Evolutionary conservation across 2,113 vertebrate genomes (phyloP), one percentile per base, ranked within the genome.

Genomic region (Tenebrosternarchus preto): DNA sequence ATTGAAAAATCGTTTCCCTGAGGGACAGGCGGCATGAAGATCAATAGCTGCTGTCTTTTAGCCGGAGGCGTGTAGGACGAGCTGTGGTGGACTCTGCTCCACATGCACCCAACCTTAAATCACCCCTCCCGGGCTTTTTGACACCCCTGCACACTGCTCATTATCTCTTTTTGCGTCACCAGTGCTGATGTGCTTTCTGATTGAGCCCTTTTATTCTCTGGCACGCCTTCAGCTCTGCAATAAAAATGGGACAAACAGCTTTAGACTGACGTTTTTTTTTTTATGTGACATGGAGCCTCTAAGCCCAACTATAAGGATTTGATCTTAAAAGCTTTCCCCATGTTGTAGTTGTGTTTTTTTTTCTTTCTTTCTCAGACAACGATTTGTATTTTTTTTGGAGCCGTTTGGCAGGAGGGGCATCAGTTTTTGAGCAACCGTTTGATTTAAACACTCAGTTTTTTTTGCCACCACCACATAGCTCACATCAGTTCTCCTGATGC

Each of bases 11-110:
- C 57, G 60, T 78, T 50, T 85, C 66, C 76, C 55, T 24, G 46
- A 50, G 31, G 75, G 84, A 77, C 56, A 74, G 64, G 56, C 57
- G 16, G 81, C 68, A 76, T 29, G 63, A 17, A 67, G 81, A 85
- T 85, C 81, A 83, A 85, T 85, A 60, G n/a, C 68, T 82, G 77
- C 61, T 80, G 81, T 83, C 81, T 81, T 80, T 77, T 73, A 60
- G 19, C 66, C 57, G 69, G 75, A 78, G 61, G 66, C 7, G 33
- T 67, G 64, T 63, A 57, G 56, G 81, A 74, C 36, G 43, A 63
- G 20, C 3, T 46, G n/a, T 63, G 24, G 20, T 67, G 67, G 15
- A 19, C 56, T 25, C 81, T 24, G 5, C 61, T 69, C 70, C 59
- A 66, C 39, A 46, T 7, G 57, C 61, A 69, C 56, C 57, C 9